Percentiles rank a stretch among this genome's conserved stretches.
Conservation (phyloP, 2,113 vertebrate species). For the Solea senegalensis region DNA sequence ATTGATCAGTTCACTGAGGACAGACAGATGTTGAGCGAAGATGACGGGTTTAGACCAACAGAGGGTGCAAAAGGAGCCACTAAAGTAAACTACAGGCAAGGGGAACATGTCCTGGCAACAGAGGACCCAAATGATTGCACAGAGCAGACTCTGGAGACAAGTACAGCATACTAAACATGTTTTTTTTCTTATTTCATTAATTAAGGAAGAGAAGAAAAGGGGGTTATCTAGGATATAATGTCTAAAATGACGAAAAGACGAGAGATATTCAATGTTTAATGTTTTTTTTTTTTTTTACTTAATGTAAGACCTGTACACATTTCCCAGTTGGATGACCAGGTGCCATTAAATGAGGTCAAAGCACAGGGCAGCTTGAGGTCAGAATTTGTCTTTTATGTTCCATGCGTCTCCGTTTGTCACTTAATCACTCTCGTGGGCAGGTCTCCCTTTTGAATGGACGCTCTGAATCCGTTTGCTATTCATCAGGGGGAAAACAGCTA, state of each 20-base stretch:
- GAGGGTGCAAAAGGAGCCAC: slow-evolving; percentile 61
- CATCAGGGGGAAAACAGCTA: slow-evolving; percentile 59
- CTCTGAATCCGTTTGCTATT: slow-evolving; percentile 67
- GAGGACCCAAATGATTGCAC: slow-evolving; percentile 26
- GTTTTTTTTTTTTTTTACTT: slow-evolving; percentile 16
- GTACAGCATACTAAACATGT: neutral
- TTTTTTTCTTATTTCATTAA: slow-evolving; percentile 25
- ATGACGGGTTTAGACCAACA: slow-evolving; percentile 56
- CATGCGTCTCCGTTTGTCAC: slow-evolving; percentile 27
- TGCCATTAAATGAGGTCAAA: slow-evolving; percentile 49
- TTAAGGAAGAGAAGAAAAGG: slow-evolving; percentile 10
- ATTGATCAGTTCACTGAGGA: slow-evolving; percentile 45
- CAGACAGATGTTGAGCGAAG: slow-evolving; percentile 54
- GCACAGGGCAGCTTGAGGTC: slow-evolving; percentile 47
- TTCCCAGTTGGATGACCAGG: slow-evolving; percentile 71
- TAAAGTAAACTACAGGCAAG: slow-evolving; percentile 41
- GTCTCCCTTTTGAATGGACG: slow-evolving; percentile 47
- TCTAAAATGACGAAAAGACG: slow-evolving; percentile 27
- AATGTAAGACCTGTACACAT: slow-evolving; percentile 62
- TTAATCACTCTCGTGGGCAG: slow-evolving; percentile 54
- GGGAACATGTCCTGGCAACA: slow-evolving; percentile 24
- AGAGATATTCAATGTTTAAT: slow-evolving; percentile 42
- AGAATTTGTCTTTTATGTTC: slow-evolving; percentile 43
- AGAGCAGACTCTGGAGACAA: slow-evolving; percentile 33
- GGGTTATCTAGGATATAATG: neutral